Evolutionary conservation across 2,113 vertebrate species (phyloP), one percentile per base, ranked within the genome.

Genomic region (Zosterops japonicus): DNA sequence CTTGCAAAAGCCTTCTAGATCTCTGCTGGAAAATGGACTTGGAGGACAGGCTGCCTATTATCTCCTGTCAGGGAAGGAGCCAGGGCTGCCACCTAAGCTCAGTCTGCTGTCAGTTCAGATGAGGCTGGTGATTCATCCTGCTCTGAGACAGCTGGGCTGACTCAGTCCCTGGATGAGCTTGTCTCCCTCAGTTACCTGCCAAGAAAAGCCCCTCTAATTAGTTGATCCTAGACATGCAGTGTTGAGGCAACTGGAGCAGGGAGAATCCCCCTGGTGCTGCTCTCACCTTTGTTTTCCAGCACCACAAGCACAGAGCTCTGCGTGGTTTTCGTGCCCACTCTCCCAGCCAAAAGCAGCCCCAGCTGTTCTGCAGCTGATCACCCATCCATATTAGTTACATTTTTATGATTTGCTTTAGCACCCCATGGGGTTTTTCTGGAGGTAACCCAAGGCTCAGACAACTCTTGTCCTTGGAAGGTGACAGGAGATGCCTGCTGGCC

Each of bases 201-300:
- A 82, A 64, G 84, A 94, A 89, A 93, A 96, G 74, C 84, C 94
- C 84, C 65, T 76, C 61, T 91, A 95, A 95, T 95, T 15, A 96
- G 94, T 57, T 95, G n/a, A 95, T 72, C 90, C 92, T n/a, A 87
- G 74, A 71, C 87, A 42, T 2, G 12, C 20, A 56, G 1, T 13
- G 87, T 49, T 76, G 85, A 83, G 56, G 69, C 87, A 87, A 70
- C 69, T 3, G 47, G 27, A 91, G 78, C 90, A 71, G 94, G 94
- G 90, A 86, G 60, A 85, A 83, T 25, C 92, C 94, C 70, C 23
- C 82, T 81, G 1, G 0, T 36, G 27, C 86, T 27, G 53, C 52
- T 87, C 57, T 49, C 83, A 69, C 75, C 75, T 92, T 46, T 61
- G 57, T 69, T 61, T 80, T 16, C 78, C 85, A 91, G 70, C 78